Base-by-base conservation (phyloP, 2,797 vertebrate species). In the Hydrocynus forskahlii region DNA sequence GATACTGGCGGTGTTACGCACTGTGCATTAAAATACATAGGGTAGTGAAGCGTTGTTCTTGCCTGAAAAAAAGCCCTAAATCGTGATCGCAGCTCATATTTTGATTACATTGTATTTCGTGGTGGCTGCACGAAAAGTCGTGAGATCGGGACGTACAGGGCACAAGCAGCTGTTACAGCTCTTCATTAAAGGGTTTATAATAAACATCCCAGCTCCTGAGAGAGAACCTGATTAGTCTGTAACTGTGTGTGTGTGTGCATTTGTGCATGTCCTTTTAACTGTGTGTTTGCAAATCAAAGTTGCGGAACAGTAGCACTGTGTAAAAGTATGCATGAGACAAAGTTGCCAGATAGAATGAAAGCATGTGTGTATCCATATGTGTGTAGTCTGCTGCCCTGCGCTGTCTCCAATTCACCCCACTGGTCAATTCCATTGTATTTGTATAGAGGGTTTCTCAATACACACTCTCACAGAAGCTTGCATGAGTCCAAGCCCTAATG, bases 281-380 rank as follows among this genome's bases (percentile, higher is more conserved):
- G 81, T 80, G 63, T 78, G 73, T 75, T 74, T 66, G 71, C 64
- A 35, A 79, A 73, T 79, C 60, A 43, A 77, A 72, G 77, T 89
- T 91, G 88, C 25, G 59, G 85, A 91, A 70, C 55, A 74, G 62
- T 77, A 75, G 50, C 13, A 5, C 54, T 25, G 55, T 73, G 86
- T 79, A 85, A 82, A 64, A 87, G 74, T 86, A 84, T 91, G 84
- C 79, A 86, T 84, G 84, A 81, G 72, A 89, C 85, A 91, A 89
- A 90, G 89, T 86, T 90, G 88, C 84, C 89, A 89, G 84, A 87
- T 79, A 87, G 88, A 81, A 86, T 76, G 83, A 63, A 67, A 71
- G 69, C 78, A 81, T 70, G 63, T 35, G 25, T 79, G 57, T 67
- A 7, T 75, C 2, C 5, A 16, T 21, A 29, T 64, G 45, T 63